Percentiles rank a stretch among this genome's conserved stretches.
Evolutionary conservation across 2,113 vertebrate species (phyloP).

Genomic region (Herpetotheres cachinnans): DNA sequence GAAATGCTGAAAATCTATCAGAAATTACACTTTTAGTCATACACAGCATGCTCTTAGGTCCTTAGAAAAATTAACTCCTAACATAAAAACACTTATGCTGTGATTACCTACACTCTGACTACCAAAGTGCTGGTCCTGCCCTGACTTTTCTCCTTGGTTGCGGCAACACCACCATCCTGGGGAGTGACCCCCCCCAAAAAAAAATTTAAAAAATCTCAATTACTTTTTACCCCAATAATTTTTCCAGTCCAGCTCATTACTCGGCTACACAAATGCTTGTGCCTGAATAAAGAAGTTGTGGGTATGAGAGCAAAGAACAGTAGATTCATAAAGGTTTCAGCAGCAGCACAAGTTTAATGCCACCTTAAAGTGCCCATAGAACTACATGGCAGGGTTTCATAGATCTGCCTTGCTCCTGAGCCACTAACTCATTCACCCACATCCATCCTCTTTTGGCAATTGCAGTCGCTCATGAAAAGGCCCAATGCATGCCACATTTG

Average conservation of each 20-base stretch:
- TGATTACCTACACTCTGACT: not conserved
- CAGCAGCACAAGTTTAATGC: not conserved
- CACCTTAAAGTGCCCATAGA: not conserved
- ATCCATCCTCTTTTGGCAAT: not conserved
- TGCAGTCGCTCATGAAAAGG: not conserved
- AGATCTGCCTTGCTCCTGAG: not conserved
- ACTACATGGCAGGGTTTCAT: not conserved
- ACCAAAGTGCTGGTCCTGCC: not conserved
- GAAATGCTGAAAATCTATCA: conserved; percentile 28
- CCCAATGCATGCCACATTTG: not conserved
- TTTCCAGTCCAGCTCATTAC: not conserved
- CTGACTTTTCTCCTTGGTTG: not conserved
- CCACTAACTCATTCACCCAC: not conserved
- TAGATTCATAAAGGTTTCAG: not conserved
- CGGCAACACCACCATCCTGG: not conserved
- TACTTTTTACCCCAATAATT: not conserved
- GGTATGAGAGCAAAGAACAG: not conserved
- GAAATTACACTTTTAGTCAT: conserved; percentile 26
- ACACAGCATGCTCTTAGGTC: not conserved
- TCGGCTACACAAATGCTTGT: not conserved
- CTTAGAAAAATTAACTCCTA: conserved; percentile 3
- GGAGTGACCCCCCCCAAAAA: not conserved
- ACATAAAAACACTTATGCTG: not conserved
- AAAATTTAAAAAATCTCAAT: not conserved
- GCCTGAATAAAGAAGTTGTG: not conserved